phyloP scores from a whole-genome alignment of 2,888 invertebrate species.

The Thysanoteuthis rhombus region DNA sequence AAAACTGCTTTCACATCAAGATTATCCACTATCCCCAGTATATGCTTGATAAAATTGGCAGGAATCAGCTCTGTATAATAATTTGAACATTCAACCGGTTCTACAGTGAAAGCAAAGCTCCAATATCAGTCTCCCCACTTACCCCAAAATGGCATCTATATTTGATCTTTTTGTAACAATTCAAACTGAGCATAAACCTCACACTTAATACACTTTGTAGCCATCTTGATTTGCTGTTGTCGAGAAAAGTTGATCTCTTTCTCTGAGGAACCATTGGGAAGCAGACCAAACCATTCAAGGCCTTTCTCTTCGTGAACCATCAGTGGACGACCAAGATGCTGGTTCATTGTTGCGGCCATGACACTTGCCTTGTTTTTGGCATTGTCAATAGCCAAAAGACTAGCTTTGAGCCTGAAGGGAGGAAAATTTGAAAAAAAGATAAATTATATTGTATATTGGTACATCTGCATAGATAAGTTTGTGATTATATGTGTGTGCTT shows the following conservation, averaged over 20 bases:
- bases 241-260: background rate
- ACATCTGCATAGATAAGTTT: too few species aligned
- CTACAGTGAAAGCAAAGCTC: too few species aligned
- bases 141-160: background rate
- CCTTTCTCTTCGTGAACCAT: background rate
- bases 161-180: background rate
- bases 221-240: background rate
- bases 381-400: background rate
- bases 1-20: too few species aligned
- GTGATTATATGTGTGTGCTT: too few species aligned
- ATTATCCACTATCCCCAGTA: too few species aligned
- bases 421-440: background rate
- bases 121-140: too few species aligned
- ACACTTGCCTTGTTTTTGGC: background rate
- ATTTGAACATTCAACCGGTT: too few species aligned
- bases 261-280: background rate
- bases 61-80: too few species aligned
- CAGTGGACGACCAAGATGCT: background rate
- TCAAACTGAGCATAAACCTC: background rate
- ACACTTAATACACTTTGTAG: background rate
- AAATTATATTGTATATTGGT: background rate
- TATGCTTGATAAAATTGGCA: too few species aligned
- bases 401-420: background rate
- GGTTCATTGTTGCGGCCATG: background rate
- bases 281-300: background rate